Evolutionary conservation across 2,888 invertebrate species (phyloP).

Genomic region (Netelia fuscicornis): DNA sequence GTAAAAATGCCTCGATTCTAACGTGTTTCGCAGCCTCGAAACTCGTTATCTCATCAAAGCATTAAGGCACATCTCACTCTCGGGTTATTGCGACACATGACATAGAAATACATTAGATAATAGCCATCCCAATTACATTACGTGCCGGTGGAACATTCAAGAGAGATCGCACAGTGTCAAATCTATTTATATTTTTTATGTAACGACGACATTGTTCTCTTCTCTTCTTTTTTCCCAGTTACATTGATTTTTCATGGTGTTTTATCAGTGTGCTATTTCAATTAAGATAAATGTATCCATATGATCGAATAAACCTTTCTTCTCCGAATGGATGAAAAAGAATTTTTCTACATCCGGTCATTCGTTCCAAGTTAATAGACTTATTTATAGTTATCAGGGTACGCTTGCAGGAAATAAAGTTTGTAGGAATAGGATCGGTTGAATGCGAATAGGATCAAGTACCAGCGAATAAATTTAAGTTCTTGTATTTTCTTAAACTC

Average conservation of each 20-base stretch:
- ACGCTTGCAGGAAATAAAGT: too few species aligned
- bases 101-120: conserved; percentile 70
- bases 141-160: conserved; percentile 68
- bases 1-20: conserved; percentile 42
- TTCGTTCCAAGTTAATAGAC: too few species aligned
- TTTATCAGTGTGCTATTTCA: conserved; percentile 9
- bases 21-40: conserved; percentile 52
- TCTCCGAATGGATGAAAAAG: too few species aligned
- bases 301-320: too few species aligned
- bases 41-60: conserved; percentile 68
- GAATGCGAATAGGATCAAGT: background rate
- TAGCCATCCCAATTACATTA: conserved; percentile 68
- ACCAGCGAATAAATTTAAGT: background rate
- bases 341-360: too few species aligned
- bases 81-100: conserved; percentile 66
- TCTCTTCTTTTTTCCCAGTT: conserved; percentile 46
- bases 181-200: conserved; percentile 75
- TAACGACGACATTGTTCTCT: conserved; percentile 64
- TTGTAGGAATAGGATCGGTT: too few species aligned
- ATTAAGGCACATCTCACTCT: conserved; percentile 67
- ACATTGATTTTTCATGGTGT: conserved; percentile 37
- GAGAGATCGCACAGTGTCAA: conserved; percentile 71
- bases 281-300: background rate
- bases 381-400: too few species aligned
- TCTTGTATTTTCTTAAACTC: too few species aligned